Evolutionary conservation across 2,113 vertebrate genomes (phyloP).

Genomic region (Phaetusa simplex): DNA sequence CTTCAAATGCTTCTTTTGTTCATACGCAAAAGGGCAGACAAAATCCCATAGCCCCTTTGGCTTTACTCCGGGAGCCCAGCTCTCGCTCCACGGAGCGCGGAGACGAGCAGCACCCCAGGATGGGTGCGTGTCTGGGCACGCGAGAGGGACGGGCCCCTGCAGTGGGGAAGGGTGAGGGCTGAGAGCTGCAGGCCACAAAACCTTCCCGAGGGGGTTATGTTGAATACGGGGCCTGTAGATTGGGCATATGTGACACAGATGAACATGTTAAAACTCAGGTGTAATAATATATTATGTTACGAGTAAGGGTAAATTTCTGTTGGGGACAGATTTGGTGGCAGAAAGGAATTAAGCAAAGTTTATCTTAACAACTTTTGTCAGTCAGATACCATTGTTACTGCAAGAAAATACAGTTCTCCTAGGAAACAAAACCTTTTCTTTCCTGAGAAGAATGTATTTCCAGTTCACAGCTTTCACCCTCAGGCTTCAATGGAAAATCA

Average conservation of each 20-base stretch:
- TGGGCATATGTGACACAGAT: not conserved
- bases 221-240: not conserved
- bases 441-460: not conserved
- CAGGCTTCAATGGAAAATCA: not conserved
- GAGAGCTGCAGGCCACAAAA: not conserved
- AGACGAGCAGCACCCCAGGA: not conserved
- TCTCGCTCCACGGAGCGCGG: fast-evolving
- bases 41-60: not conserved
- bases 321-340: not conserved
- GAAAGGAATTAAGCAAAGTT: not conserved
- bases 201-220: not conserved
- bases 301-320: not conserved
- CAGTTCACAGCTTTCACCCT: not conserved
- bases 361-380: not conserved
- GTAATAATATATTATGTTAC: not conserved
- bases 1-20: not conserved
- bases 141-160: not conserved
- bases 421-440: not conserved
- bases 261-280: not conserved
- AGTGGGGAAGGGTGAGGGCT: not conserved
- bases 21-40: not conserved
- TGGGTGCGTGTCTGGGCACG: fast-evolving
- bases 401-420: not conserved
- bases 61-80: not conserved
- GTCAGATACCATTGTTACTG: not conserved